Conservation (phyloP, 2,888 invertebrate genomes). For the Brachycybe producta region DNA sequence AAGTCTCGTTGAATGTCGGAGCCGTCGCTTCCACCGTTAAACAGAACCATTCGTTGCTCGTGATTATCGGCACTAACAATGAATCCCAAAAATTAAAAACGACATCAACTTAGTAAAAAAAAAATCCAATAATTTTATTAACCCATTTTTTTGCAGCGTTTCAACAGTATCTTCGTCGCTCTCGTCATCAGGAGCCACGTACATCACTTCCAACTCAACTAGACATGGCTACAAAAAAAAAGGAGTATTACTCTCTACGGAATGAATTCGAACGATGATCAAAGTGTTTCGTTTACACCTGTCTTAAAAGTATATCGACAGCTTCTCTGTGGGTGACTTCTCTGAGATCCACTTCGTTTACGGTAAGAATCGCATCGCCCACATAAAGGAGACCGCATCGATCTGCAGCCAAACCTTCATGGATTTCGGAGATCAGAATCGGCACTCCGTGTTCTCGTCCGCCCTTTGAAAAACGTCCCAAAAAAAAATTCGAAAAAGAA, state of each 20-base stretch:
- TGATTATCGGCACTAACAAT: too few species aligned
- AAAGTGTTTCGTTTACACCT: slow-evolving; percentile 37
- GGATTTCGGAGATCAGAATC: slow-evolving; percentile 67
- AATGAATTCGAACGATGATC: too few species aligned
- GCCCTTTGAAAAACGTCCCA: slow-evolving; percentile 44
- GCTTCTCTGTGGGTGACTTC: slow-evolving; percentile 69
- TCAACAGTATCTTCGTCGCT: slow-evolving; percentile 16
- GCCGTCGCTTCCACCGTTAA: too few species aligned
- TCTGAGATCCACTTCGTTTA: slow-evolving; percentile 62
- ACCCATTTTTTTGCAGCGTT: too few species aligned
- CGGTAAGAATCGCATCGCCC: slow-evolving; percentile 70
- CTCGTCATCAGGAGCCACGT: slow-evolving; percentile 54
- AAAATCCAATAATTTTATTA: too few species aligned
- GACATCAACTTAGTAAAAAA: too few species aligned
- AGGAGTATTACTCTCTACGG: not conserved
- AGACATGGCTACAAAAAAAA: slow-evolving; percentile 41
- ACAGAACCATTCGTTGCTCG: too few species aligned
- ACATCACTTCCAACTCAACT: slow-evolving; percentile 62
- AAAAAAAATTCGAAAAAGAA: slow-evolving; percentile 12
- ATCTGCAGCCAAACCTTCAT: slow-evolving; percentile 62
- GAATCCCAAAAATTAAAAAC: too few species aligned
- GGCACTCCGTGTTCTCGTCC: slow-evolving; percentile 77
- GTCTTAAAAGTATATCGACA: slow-evolving; percentile 48
- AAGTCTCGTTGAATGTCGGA: too few species aligned
- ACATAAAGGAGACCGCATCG: slow-evolving; percentile 58